Evolutionary conservation across 1,140 invertebrate species (phyloP).

Genomic region (Papilio dardanus): DNA sequence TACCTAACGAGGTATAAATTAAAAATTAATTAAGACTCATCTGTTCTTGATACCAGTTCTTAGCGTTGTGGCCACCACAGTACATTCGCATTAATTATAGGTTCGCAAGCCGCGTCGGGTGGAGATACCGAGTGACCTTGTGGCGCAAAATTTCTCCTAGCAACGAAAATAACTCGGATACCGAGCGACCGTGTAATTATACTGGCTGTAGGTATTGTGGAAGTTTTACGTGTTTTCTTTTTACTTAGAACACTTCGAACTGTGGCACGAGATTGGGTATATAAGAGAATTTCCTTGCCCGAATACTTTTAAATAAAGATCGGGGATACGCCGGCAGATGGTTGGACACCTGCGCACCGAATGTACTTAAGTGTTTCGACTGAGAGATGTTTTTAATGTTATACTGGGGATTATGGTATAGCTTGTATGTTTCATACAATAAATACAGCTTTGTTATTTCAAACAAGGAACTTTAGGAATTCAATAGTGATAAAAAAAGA

Average conservation of each 20-base stretch:
- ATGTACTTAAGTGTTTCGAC: slow-evolving; percentile 16
- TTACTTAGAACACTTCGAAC: slow-evolving; percentile 26
- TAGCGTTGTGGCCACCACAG: slow-evolving; percentile 19
- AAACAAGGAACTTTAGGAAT: not conserved
- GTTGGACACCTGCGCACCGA: slow-evolving; percentile 28
- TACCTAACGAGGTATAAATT: not conserved
- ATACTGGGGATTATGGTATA: not conserved
- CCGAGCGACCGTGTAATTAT: slow-evolving; percentile 27
- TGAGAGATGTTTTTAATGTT: slow-evolving; percentile 19
- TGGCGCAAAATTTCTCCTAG: slow-evolving; percentile 42
- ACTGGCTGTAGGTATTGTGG: slow-evolving; percentile 15
- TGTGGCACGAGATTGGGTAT: slow-evolving; percentile 21
- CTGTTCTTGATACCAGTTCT: slow-evolving; percentile 4
- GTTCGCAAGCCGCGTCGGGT: slow-evolving; percentile 39
- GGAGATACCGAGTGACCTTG: slow-evolving; percentile 41
- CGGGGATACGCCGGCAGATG: slow-evolving; percentile 15
- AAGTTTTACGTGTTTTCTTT: slow-evolving; percentile 35
- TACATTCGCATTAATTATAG: slow-evolving; percentile 42
- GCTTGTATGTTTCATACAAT: not conserved
- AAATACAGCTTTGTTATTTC: not conserved
- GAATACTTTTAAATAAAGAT: slow-evolving; percentile 28
- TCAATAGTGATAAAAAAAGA: not conserved
- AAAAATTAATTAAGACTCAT: slow-evolving; percentile 11
- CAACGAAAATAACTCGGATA: slow-evolving; percentile 46
- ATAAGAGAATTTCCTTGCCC: slow-evolving; percentile 21